phyloP scores from a whole-genome alignment of 2,888 invertebrate species.

The Thereva unica region DNA sequence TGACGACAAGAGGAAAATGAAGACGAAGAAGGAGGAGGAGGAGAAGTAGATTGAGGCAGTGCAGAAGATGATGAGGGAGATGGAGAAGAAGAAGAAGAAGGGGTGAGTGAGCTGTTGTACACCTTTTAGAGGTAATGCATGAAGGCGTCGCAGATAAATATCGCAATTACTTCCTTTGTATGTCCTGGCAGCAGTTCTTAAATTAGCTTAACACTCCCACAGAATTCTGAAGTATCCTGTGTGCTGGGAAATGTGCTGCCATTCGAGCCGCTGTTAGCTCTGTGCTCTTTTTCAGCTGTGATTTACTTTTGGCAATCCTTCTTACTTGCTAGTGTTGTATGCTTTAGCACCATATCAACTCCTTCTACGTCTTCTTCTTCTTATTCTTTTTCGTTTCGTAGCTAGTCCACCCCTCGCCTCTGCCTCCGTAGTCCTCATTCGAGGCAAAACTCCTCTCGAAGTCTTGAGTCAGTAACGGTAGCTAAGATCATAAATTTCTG shows the following conservation, averaged over 20 bases:
- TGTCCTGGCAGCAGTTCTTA: conserved; percentile 37
- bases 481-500: conserved; percentile 41
- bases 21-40: no score
- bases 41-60: no score
- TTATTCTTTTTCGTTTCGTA: no score
- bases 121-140: conserved; percentile 19
- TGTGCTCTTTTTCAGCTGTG: conserved; percentile 25
- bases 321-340: conserved; percentile 21
- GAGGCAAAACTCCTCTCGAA: no score
- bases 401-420: background rate
- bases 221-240: conserved; percentile 27
- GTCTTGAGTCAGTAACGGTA: conserved; percentile 36
- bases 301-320: conserved; percentile 40
- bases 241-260: background rate
- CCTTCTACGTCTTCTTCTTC: no score
- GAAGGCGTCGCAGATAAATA: conserved; percentile 38
- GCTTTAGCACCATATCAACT: no score
- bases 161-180: conserved; percentile 40
- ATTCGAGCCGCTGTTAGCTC: conserved; percentile 16
- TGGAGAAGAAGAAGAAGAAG: no score
- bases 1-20: no score
- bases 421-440: background rate
- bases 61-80: no score
- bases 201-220: conserved; percentile 36
- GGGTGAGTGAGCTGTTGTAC: background rate